Base-by-base conservation (phyloP, 2,113 vertebrate species). In the Gnathochromis pfefferi region DNA sequence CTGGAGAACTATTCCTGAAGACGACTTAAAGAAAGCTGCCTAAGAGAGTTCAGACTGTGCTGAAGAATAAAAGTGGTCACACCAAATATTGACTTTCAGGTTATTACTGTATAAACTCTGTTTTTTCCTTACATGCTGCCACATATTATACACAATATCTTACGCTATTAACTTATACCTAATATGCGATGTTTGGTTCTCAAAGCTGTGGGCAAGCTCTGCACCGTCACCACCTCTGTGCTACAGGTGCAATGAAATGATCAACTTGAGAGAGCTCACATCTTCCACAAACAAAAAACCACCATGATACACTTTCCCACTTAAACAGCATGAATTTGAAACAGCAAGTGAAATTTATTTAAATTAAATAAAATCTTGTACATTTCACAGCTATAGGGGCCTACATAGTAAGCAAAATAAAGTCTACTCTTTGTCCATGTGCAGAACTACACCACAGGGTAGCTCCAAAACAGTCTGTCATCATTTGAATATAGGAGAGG, bases 321-420 rank as follows among this genome's bases (percentile, higher is more conserved):
- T 87, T 83, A 82, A 91, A 92, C 93, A 94, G 90, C 92, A 78
- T 95, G 87, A 84, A 92, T 90, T 96, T 95, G 84, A 92, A 96
- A 95, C 94, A 95, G 94, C 90, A 90, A 96, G 93, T 95, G 93
- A 92, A 94, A 95, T 96, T 96, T 95, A 95, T 95, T 92, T 92
- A 96, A 97, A 94, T 97, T 97, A 97, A 98, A 94, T 95, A 86
- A 98, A 97, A 96, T 93, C 94, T 95, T 89, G 93, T 94, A 95
- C 92, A 96, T 94, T 97, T 98, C 97, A 98, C 97, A 98, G 97
- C 97, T 98, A 97, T 92, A 91, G 96, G 94, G 88, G 98, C 98
- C 98, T 98, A 98, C 97, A 98, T 89, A 97, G 98, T 98, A 98
- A 98, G 98, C 98, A 98, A 97, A 95, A 92, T 85, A 94, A 93